These are phyloP conservation scores for Rhagophthalmus giganteus DNA, from an alignment of 2,888 invertebrate genomes.

Conservation along the genomic window DNA sequence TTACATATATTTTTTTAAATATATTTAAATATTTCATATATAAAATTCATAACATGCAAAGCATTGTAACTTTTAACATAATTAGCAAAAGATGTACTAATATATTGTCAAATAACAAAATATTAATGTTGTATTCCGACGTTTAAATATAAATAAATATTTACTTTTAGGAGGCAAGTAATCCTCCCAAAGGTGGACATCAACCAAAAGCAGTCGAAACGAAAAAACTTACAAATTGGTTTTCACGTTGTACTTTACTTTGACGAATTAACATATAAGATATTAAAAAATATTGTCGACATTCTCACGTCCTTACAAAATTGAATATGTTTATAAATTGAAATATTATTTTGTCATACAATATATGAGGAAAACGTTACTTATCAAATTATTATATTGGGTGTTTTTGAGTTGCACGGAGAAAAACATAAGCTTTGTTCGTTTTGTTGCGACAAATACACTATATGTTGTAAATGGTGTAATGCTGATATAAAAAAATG, in stretches of 20 bases:
- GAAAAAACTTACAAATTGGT: slow-evolving; percentile 82
- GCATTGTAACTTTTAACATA: too few species aligned
- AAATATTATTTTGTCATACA: slow-evolving; percentile 4
- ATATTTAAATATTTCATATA: background rate
- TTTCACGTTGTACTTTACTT: slow-evolving; percentile 84
- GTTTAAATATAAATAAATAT: too few species aligned
- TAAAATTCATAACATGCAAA: background rate
- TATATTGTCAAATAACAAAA: background rate
- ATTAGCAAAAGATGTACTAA: too few species aligned
- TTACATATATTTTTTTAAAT: too few species aligned
- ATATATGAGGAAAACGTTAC: slow-evolving; percentile 5
- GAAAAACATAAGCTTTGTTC: too few species aligned
- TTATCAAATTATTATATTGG: too few species aligned
- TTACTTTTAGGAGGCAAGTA: slow-evolving; percentile 76
- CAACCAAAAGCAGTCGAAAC: slow-evolving; percentile 78
- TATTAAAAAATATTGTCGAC: slow-evolving; percentile 15
- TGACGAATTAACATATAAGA: slow-evolving; percentile 64
- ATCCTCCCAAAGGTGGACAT: slow-evolving; percentile 83
- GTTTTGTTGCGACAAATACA: too few species aligned
- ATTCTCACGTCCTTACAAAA: slow-evolving; percentile 24
- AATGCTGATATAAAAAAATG: too few species aligned
- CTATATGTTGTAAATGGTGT: too few species aligned
- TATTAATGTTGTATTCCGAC: background rate
- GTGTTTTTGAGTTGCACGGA: too few species aligned
- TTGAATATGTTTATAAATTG: slow-evolving; percentile 13